These are phyloP conservation scores for Choloepus hoffmanni DNA, from an alignment of 2,113 vertebrate genomes.

Conservation along the genomic window DNA sequence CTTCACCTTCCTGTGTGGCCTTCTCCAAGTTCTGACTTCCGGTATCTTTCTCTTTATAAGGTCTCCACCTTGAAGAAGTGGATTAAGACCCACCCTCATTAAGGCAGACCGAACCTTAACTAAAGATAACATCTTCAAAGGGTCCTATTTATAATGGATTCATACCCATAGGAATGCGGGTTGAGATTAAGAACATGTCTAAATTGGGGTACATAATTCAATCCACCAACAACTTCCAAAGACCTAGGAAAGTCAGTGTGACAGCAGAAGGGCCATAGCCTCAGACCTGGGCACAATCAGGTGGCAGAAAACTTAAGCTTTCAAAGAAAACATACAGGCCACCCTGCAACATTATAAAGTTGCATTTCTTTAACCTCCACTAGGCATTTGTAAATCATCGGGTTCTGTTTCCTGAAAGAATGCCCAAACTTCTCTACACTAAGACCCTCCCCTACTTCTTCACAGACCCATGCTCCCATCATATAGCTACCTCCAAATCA, in stretches of 20 bases:
- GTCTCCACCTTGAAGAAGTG: no score
- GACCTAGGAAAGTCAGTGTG: not conserved
- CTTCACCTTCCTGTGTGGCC: no score
- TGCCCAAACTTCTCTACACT: not conserved
- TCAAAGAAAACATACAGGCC: not conserved
- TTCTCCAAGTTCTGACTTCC: no score
- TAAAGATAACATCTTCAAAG: no score
- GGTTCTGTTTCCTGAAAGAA: not conserved
- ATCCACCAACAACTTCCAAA: not conserved
- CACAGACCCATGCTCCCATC: not conserved
- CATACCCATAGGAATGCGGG: no score
- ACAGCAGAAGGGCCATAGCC: not conserved
- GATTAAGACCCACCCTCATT: no score
- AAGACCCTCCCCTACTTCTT: not conserved
- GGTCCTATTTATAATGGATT: no score
- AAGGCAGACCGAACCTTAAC: no score
- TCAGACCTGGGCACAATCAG: not conserved
- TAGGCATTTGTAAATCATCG: not conserved
- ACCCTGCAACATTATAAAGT: not conserved
- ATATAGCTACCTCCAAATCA: not conserved
- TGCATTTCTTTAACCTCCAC: not conserved
- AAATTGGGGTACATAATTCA: no score
- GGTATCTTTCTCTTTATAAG: no score
- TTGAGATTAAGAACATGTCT: no score
- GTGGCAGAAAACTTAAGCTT: not conserved